Percentiles rank a stretch among this genome's conserved stretches.
phyloP scores from a whole-genome alignment of 2,113 vertebrate species.

The Corythoichthys haematopterus region DNA sequence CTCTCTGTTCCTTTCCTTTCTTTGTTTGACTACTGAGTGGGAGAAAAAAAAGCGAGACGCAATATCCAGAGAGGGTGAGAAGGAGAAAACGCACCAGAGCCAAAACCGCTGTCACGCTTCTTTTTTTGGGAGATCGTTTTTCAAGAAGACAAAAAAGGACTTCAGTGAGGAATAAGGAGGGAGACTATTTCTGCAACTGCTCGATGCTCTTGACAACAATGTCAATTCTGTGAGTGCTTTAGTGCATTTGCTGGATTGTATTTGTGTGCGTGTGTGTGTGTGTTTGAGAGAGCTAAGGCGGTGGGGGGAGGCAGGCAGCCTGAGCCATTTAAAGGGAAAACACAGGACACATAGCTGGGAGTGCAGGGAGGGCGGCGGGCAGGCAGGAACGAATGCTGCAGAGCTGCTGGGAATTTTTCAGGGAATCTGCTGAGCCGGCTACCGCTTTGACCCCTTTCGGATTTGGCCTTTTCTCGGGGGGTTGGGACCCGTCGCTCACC shows the following conservation, averaged over 20 bases:
- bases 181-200: constrained; percentile 11
- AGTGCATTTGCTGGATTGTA: constrained; percentile 44
- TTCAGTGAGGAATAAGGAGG: constrained; percentile 40
- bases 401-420: constrained; percentile 17
- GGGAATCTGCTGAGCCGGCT: constrained; percentile 73
- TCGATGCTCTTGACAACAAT: constrained; percentile 49
- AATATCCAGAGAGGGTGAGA: constrained; percentile 58
- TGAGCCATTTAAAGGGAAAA: constrained; percentile 60
- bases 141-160: constrained; percentile 45
- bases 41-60: constrained; percentile 58
- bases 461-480: constrained; percentile 47
- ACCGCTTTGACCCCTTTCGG: constrained; percentile 32
- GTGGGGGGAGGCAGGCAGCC: constrained; percentile 46
- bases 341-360: constrained; percentile 65
- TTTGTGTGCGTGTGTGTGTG: constrained; percentile 31
- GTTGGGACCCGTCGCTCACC: background rate
- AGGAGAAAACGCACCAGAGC: constrained; percentile 46
- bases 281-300: constrained; percentile 17
- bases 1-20: constrained; percentile 75
- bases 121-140: constrained; percentile 4
- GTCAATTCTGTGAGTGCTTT: constrained; percentile 50
- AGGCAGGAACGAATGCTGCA: constrained; percentile 15
- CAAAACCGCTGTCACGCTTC: constrained; percentile 44
- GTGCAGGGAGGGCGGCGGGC: constrained; percentile 45
- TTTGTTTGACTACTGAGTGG: constrained; percentile 80